These are phyloP conservation scores for Diplodus puntazzo DNA, from an alignment of 2,797 vertebrate genomes.

Conservation along the genomic window DNA sequence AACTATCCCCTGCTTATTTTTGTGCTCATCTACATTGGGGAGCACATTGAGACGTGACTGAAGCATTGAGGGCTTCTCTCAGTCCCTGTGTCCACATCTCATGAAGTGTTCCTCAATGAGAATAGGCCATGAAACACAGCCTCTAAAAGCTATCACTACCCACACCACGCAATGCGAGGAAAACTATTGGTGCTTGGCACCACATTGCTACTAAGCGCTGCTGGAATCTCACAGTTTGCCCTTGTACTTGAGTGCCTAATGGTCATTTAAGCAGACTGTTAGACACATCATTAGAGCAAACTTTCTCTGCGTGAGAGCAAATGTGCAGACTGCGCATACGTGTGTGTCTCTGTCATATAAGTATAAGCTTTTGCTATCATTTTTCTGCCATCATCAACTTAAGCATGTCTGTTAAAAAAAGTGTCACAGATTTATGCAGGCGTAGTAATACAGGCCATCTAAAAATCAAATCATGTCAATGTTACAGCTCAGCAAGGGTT, in stretches of 20 bases:
- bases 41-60: conserved; percentile 29
- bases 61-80: conserved; percentile 27
- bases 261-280: conserved; percentile 74
- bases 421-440: not conserved
- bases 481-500: too few relatives aligned
- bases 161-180: conserved; percentile 48
- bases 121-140: conserved; percentile 38
- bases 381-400: not conserved
- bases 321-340: conserved; percentile 20
- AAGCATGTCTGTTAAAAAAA: not conserved
- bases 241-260: conserved; percentile 76
- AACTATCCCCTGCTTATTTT: conserved; percentile 30
- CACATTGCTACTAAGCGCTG: conserved; percentile 66
- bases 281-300: conserved; percentile 74
- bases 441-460: not conserved
- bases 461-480: not conserved
- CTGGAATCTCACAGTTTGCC: conserved; percentile 65
- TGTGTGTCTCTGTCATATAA: conserved; percentile 1
- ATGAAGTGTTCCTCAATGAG: conserved; percentile 41
- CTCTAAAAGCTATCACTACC: conserved; percentile 40
- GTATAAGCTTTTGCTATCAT: conserved; percentile 8
- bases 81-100: conserved; percentile 41
- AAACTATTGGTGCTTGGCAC: conserved; percentile 55
- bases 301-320: conserved; percentile 31
- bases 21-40: conserved; percentile 46